phyloP scores from a whole-genome alignment of 53 echinoderm and acorn worm species.

The Glandiceps talaboti region DNA sequence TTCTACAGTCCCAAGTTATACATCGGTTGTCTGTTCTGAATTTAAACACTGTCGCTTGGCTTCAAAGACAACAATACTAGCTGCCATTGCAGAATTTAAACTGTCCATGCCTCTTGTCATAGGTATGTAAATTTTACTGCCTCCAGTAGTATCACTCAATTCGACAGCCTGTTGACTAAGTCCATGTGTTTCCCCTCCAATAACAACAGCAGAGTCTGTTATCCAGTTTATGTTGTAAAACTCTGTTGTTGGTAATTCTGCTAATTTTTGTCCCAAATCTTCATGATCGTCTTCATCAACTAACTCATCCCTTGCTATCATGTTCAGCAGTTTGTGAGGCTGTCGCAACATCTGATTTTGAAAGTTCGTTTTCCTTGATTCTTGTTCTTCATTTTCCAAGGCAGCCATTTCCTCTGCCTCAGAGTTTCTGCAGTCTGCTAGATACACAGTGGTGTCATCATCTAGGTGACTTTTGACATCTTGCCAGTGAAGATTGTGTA shows the following conservation, averaged over 20 bases:
- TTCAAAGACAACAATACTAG: slow-evolving; percentile 72
- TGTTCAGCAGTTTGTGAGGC: slow-evolving; percentile 4
- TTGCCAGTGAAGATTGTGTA: slow-evolving; percentile 40
- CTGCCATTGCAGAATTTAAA: slow-evolving; percentile 70
- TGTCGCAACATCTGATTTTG: not conserved
- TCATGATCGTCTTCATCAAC: slow-evolving; percentile 1
- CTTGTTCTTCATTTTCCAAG: not conserved
- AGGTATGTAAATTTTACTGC: slow-evolving; percentile 50
- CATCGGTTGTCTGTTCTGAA: too few relatives aligned
- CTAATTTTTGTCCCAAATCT: not conserved
- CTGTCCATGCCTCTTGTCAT: slow-evolving; percentile 60
- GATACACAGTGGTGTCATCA: slow-evolving; percentile 27
- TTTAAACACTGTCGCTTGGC: slow-evolving; percentile 49
- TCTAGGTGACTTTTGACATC: slow-evolving; percentile 45
- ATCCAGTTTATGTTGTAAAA: slow-evolving; percentile 43
- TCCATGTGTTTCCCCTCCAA: slow-evolving; percentile 85
- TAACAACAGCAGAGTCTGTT: slow-evolving; percentile 46
- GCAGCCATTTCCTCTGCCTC: not conserved
- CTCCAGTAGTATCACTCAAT: slow-evolving; percentile 42
- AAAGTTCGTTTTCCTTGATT: not conserved
- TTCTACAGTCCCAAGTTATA: too few relatives aligned
- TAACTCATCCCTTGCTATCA: not conserved
- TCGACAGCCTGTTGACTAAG: slow-evolving; percentile 45
- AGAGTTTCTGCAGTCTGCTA: slow-evolving; percentile 39
- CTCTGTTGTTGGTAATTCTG: slow-evolving; percentile 1